Evolutionary conservation across 2,888 invertebrate species (phyloP).

Genomic region (Parnassius smintheus): DNA sequence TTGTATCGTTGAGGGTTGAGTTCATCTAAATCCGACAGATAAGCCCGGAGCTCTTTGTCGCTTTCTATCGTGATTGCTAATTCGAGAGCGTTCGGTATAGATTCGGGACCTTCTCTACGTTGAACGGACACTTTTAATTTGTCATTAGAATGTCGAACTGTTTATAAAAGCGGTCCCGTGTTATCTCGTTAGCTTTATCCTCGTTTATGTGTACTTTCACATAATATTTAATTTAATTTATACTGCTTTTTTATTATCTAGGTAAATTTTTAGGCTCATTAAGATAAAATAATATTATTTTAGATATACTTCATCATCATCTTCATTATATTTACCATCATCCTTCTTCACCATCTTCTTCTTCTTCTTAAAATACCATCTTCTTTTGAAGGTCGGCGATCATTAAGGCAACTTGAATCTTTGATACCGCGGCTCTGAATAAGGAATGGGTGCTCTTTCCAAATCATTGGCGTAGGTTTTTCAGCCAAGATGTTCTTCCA

Average conservation of each 20-base stretch:
- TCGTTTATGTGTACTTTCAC: conserved; percentile 50
- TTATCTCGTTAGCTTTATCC: conserved; percentile 45
- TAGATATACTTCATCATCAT: too few relatives aligned
- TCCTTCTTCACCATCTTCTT: too few relatives aligned
- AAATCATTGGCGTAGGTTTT: too few relatives aligned
- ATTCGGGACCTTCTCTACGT: conserved; percentile 34
- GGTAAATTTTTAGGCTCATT: too few relatives aligned
- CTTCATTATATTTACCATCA: too few relatives aligned
- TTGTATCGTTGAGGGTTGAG: conserved; percentile 76
- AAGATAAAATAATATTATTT: too few relatives aligned
- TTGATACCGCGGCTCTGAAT: too few relatives aligned
- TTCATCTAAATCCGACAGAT: conserved; percentile 78
- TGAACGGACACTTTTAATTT: conserved; percentile 52
- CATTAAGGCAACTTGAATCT: too few relatives aligned
- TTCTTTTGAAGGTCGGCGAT: too few relatives aligned
- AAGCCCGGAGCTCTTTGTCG: conserved; percentile 75
- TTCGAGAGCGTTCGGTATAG: conserved; percentile 47
- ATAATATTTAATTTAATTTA: conserved; percentile 61
- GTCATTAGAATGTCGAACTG: conserved; percentile 62
- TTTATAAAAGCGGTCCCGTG: conserved; percentile 49
- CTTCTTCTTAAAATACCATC: too few relatives aligned
- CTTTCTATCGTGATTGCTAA: conserved; percentile 68
- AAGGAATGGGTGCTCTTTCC: too few relatives aligned
- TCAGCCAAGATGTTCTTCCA: too few relatives aligned
- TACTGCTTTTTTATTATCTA: conserved; percentile 33